phyloP scores from a whole-genome alignment of 2,888 invertebrate species.

The Sarcophaga carnaria region DNA sequence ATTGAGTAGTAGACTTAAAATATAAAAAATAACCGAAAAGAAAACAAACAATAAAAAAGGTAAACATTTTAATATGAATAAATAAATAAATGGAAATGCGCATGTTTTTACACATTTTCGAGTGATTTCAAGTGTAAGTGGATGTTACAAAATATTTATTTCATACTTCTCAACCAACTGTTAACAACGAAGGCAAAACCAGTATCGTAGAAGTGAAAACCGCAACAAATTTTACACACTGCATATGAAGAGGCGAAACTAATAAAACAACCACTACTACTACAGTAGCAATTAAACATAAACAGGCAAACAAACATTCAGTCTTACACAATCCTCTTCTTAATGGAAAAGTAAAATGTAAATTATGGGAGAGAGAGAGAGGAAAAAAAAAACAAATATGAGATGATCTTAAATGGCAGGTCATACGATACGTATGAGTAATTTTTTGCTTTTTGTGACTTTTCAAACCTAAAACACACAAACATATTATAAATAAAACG shows the following conservation, averaged over 20 bases:
- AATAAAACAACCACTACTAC: slow-evolving; percentile 58
- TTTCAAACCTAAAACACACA: slow-evolving; percentile 27
- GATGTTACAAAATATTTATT: neutral
- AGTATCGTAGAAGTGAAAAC: neutral
- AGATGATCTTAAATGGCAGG: slow-evolving; percentile 48
- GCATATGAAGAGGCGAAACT: slow-evolving; percentile 34
- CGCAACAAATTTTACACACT: neutral
- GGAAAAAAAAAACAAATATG: slow-evolving; percentile 9
- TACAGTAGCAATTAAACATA: slow-evolving; percentile 57
- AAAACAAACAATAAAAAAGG: neutral
- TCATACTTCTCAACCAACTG: slow-evolving; percentile 22
- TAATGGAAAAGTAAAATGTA: too few species aligned
- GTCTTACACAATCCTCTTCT: neutral
- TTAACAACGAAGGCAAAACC: neutral
- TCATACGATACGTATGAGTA: slow-evolving; percentile 58
- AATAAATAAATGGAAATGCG: slow-evolving; percentile 47
- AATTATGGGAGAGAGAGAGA: neutral
- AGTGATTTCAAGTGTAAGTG: slow-evolving; percentile 45
- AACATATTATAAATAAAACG: neutral
- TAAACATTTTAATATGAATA: slow-evolving; percentile 38
- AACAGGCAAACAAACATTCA: slow-evolving; percentile 25
- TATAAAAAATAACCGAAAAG: neutral
- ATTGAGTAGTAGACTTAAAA: neutral
- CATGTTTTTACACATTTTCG: slow-evolving; percentile 56
- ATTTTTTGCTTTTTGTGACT: slow-evolving; percentile 6